Percentiles rank a stretch among this genome's conserved stretches.
phyloP scores from a whole-genome alignment of 2,888 invertebrate species.

The Lottia scabra region DNA sequence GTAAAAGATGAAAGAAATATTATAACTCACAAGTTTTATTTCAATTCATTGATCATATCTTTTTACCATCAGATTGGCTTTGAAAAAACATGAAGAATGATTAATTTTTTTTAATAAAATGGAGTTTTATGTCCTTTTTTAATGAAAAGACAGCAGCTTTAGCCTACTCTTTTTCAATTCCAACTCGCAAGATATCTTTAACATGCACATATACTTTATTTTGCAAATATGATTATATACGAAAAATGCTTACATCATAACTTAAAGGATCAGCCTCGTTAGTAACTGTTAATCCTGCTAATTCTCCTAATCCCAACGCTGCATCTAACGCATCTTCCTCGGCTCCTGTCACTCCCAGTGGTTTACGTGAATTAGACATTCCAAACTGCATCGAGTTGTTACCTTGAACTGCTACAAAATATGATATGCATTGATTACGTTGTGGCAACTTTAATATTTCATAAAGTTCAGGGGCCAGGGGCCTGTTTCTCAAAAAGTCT shows the following conservation, averaged over 20 bases:
- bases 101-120: too few species aligned
- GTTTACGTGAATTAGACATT: conserved; percentile 43
- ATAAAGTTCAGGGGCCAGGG: neutral
- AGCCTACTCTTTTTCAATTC: too few species aligned
- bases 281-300: conserved; percentile 95
- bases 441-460: neutral
- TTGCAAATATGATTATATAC: too few species aligned
- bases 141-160: too few species aligned
- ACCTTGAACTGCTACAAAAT: conserved; percentile 43
- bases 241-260: conserved; percentile 68
- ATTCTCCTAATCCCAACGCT: conserved; percentile 90
- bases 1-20: conserved; percentile 23
- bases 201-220: too few species aligned
- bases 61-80: too few species aligned
- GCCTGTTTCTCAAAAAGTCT: too few species aligned
- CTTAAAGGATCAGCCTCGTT: conserved; percentile 92
- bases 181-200: too few species aligned
- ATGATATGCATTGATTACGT: neutral
- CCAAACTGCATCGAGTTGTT: conserved; percentile 47
- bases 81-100: too few species aligned
- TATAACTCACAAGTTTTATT: too few species aligned
- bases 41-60: too few species aligned
- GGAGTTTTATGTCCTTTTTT: too few species aligned
- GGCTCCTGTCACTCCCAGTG: conserved; percentile 41
- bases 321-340: conserved; percentile 69